Evolutionary conservation across 2,113 vertebrate species (phyloP), one percentile per base, ranked within the genome.

Genomic region (Pterocles gutturalis): DNA sequence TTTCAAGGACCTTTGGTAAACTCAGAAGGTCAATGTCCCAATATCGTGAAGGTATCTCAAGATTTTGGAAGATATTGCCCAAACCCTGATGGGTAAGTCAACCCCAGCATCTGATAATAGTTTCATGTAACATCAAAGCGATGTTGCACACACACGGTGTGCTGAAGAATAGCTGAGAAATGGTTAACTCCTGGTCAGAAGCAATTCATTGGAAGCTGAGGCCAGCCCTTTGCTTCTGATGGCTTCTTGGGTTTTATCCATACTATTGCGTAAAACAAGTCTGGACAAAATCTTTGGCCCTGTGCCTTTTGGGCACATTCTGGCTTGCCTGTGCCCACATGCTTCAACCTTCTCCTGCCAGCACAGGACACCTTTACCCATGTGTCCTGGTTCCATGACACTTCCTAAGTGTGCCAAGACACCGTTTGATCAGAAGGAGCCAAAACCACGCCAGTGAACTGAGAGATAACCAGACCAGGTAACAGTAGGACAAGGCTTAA

Each of bases 131-230:
- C 29, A 60, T 21, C 26, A 10, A 70, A 76, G 54, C 28, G 14
- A 31, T n/a, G 41, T 41, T 41, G 14, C 0, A 1, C 14, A 16
- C 34, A 22, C 17, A 2, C 1, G 13, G 41, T 16, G 24, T 2
- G 5, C 57, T 61, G 36, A 65, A 45, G 16, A 51, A 58, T 26
- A 51, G 16, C 57, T 31, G 33, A 43, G 54, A 22, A 57, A 13
- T 29, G 13, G 10, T 8, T 70, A 28, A 13, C 1, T 21, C 33
- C 15, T 17, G 7, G 10, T 34, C 36, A 28, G 24, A 70, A 83
- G 17, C 0, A 0, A 29, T 80, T 36, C 4, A 12, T 5, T 57
- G 62, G 53, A 51, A 72, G 60, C 8, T 1, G 3, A 57, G 29
- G 11, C 17, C 57, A 80, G 46, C 10, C 12, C 43, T 5, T 29